phyloP scores from a whole-genome alignment of 2,888 invertebrate genomes.

The Drosophila crucigera region DNA sequence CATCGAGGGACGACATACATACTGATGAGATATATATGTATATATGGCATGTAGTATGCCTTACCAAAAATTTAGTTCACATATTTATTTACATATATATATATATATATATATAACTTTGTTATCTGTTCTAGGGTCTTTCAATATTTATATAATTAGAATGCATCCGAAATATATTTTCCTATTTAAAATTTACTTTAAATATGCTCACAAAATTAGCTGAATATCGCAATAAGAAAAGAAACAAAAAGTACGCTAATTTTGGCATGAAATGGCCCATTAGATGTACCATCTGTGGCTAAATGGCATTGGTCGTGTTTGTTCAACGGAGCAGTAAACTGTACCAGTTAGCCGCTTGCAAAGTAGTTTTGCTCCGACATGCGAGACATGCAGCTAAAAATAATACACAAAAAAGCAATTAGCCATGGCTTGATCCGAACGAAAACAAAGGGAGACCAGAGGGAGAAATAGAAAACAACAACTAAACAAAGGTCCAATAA shows the following conservation, averaged over 20 bases:
- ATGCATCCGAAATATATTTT: not conserved
- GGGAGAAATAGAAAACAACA: constrained; percentile 14
- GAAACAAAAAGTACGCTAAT: too few relatives aligned
- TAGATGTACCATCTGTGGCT: not conserved
- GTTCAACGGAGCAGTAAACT: constrained; percentile 6
- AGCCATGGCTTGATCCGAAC: constrained; percentile 56
- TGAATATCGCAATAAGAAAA: not conserved
- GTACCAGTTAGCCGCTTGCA: constrained; percentile 4
- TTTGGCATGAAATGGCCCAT: not conserved
- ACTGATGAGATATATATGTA: constrained; percentile 7
- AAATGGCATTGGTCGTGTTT: not conserved
- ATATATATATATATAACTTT: not conserved
- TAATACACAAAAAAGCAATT: constrained; percentile 68
- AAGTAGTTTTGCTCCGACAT: constrained; percentile 5
- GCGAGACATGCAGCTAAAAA: constrained; percentile 18
- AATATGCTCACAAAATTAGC: not conserved
- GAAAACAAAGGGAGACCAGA: constrained; percentile 14
- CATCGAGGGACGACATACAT: constrained; percentile 17
- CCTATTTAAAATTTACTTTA: not conserved
- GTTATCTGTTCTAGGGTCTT: not conserved
- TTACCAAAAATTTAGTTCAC: not conserved
- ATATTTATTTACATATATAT: not conserved
- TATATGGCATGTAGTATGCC: not conserved
- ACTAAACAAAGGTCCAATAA: constrained; percentile 49
- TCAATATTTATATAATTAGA: not conserved